Base-by-base conservation (phyloP, 92 coral and sea anemone genomes). In the Pocillopora meandrina region DNA sequence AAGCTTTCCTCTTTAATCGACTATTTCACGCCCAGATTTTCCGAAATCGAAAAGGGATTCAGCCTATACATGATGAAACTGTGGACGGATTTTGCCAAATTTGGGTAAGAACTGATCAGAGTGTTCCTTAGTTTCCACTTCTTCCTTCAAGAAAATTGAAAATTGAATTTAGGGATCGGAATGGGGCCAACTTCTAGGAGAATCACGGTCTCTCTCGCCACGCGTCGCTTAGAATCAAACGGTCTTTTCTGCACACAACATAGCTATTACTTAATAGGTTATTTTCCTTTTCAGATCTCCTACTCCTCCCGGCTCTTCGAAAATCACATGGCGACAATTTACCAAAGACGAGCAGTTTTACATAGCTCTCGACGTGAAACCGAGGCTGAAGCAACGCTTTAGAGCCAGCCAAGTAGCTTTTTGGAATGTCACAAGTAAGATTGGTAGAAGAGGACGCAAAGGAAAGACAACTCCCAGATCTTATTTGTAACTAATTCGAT, bases 81-180 rank as follows among this genome's bases (percentile, higher is more conserved):
- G 71, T 89, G 90, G 92, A 74, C 86, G 23, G 87, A 89, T 78
- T 89, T 89, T 74, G 92, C 92, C 2, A 85, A 85, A 65, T 79
- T 62, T 19, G 90, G 92, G 92, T 89, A 80, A 63, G 71, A 26
- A 26, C 26, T 26, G 26, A 26, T 26, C 26, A 21, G n/a, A 26
- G 42, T 3, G 18, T 49, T 26, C 12, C 18, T 14, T 42, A 20
- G 12, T 11, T 26, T 7, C n/a, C 8, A 23, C 10, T 74, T 42
- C 13, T 69, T 69, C 20, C n/a, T 13, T 33, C 47, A 13, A 64
- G 1, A 15, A 61, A 61, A 3, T 61, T n/a, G n/a, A n/a, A n/a
- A n/a, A n/a, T 26, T 26, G 26, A 26, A 26, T 26, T 26, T 26
- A 26, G 26, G 26, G 26, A 26, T 26, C 26, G 26, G 26, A 26